Evolutionary conservation across 2,888 invertebrate genomes (phyloP).

Genomic region (Eutolmus rufibarbis): DNA sequence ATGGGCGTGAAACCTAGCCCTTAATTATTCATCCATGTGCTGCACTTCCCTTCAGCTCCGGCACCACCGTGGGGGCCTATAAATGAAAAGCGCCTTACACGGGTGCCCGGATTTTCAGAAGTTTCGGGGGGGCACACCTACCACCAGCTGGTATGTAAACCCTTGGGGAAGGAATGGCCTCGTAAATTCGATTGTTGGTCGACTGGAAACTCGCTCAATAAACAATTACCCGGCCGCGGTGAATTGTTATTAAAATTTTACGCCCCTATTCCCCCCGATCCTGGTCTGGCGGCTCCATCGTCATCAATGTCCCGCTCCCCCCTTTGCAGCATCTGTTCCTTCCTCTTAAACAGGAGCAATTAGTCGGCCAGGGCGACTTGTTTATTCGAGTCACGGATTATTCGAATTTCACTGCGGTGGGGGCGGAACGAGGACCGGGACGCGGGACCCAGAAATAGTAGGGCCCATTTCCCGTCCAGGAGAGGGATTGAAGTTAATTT

Average conservation of each 20-base stretch:
- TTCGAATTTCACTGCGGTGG: not conserved
- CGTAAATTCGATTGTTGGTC: not conserved
- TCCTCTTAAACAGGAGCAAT: not conserved
- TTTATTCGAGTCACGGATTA: constrained; percentile 21
- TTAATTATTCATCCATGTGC: constrained; percentile 24
- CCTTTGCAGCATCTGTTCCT: not conserved
- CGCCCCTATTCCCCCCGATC: not conserved
- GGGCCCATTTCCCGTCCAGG: not conserved
- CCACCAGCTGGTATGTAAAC: not conserved
- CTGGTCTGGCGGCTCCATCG: not conserved
- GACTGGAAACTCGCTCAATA: not conserved
- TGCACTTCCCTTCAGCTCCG: not conserved
- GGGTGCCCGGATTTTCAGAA: not conserved
- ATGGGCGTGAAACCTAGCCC: not conserved
- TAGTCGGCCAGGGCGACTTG: not conserved
- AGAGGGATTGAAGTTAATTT: not conserved
- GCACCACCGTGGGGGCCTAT: not conserved
- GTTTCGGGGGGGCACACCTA: not conserved
- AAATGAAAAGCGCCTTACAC: not conserved
- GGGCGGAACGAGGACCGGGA: not conserved
- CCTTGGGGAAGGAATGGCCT: not conserved
- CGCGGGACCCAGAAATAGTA: not conserved
- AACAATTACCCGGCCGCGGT: not conserved
- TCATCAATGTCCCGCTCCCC: not conserved
- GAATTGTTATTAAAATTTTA: constrained; percentile 13